A percentile compares a stretch with the other conserved stretches of the same genome.
phyloP scores from a whole-genome alignment of 2,888 invertebrate species.

The Phytoseiulus persimilis region DNA sequence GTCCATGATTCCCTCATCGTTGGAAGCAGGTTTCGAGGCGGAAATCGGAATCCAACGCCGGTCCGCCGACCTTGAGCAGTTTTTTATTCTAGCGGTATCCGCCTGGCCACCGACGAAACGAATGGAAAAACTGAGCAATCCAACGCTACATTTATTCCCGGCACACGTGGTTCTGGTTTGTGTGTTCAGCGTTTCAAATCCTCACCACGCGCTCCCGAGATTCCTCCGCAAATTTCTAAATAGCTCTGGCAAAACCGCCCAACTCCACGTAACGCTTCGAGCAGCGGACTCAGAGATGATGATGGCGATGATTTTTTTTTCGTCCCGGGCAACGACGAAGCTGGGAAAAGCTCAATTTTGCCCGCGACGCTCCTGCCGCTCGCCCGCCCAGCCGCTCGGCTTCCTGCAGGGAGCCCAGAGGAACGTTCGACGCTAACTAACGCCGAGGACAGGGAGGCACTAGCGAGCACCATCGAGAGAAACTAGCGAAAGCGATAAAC shows the following conservation, averaged over 20 bases:
- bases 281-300: background rate
- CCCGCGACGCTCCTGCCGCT: background rate
- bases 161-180: background rate
- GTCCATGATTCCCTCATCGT: no score
- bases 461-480: background rate
- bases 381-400: no score
- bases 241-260: background rate
- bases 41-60: no score
- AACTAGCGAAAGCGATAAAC: background rate
- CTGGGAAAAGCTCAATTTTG: background rate
- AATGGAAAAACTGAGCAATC: no score
- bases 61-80: no score
- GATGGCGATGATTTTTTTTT: background rate
- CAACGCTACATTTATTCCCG: background rate
- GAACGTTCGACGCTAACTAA: background rate
- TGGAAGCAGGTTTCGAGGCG: no score
- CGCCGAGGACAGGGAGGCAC: background rate
- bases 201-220: background rate
- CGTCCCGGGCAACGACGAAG: background rate
- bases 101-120: no score
- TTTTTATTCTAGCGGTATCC: no score
- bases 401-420: no score
- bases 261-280: background rate
- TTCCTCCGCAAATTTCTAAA: background rate
- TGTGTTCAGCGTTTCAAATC: background rate